Base-by-base conservation (phyloP, 2,888 invertebrate species). In the Leptinotarsa juncta region DNA sequence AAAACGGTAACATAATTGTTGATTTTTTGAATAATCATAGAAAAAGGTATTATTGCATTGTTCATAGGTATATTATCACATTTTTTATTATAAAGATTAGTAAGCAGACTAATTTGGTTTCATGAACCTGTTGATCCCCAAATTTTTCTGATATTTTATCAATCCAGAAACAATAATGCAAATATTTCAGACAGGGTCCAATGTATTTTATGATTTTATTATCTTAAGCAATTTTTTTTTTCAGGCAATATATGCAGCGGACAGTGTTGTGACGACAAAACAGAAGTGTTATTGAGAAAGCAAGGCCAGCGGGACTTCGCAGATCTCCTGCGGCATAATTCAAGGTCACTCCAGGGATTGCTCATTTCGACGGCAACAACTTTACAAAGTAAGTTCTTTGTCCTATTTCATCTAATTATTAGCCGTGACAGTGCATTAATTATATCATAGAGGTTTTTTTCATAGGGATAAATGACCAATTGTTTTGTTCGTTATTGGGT, bases 321-420 rank as follows among this genome's bases (percentile, higher is more conserved):
- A 83, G 90, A 90, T 78, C 89, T 94, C 82, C 90, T 94, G 78
- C 91, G 93, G 78, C 92, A 92, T 85, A 92, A 94, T 81, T 93
- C 94, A 73, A 90, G 92, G 84, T 93, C 94, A 81, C 90, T 95
- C 75, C 93, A 94, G 80, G 95, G 94, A 80, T 90, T 94, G 75
- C 90, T 96, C 80, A 91, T 93, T 79, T 92, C 93, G 68, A 95
- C 95, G 50, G 92, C 93, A 81, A 90, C 91, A 82, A 92, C 93
- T 75, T 89, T 95, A 83, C 93, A 94, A 91, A 93, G 96, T 95
- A 88, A 91, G 91, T 89, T 70, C 32, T 65, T 66, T 66, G n/a
- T 72, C 16, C 15, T 15, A 65, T 65, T 66, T 42, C 20, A 66
- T 26, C 32, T 18, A 26, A 20, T 71, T 62, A 49, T 71, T 67